Evolutionary conservation across 2,113 vertebrate species (phyloP).

Genomic region (Capra hircus): DNA sequence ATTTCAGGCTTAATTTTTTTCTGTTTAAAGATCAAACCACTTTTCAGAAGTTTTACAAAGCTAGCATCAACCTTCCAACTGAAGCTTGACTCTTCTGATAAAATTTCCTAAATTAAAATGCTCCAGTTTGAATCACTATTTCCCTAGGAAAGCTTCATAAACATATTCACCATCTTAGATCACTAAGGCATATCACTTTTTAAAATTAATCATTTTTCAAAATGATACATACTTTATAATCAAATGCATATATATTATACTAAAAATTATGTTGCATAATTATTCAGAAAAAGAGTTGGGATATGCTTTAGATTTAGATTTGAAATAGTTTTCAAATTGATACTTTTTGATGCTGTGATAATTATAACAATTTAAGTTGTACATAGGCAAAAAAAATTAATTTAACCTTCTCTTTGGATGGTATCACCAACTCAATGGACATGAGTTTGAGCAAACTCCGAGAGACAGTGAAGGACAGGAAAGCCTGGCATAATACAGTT

Average conservation of each 20-base stretch:
- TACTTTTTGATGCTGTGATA: background rate
- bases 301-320: background rate
- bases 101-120: background rate
- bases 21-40: background rate
- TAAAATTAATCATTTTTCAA: background rate
- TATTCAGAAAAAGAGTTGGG: background rate
- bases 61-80: background rate
- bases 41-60: background rate
- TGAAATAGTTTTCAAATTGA: background rate
- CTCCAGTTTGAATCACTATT: background rate
- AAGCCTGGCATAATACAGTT: background rate
- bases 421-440: background rate
- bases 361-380: background rate
- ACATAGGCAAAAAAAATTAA: background rate
- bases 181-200: background rate
- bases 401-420: background rate
- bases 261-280: background rate
- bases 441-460: background rate
- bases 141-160: background rate
- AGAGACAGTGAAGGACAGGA: background rate
- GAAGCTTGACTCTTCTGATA: background rate
- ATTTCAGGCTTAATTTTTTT: background rate
- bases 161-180: background rate
- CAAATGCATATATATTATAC: background rate
- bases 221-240: background rate